Base-by-base conservation (phyloP, 2,888 invertebrate genomes). In the Petrolisthes cinctipes region DNA sequence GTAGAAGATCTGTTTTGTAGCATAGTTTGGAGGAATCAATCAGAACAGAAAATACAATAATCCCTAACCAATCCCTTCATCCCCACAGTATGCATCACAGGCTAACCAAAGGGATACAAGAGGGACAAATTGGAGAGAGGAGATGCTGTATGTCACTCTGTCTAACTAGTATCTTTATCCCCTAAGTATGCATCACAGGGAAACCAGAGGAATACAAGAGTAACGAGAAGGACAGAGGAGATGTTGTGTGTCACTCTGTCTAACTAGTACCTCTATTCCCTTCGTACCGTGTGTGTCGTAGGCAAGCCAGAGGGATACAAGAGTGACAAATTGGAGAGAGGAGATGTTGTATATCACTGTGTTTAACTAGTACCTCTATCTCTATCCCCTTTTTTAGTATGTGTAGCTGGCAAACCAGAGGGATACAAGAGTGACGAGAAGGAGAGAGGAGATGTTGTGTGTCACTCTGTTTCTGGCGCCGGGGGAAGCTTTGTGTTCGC, bases 401-500 rank as follows among this genome's bases (percentile, higher is more conserved):
- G 96, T 92, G 94, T 94, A 75, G 94, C 94, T 71, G 94, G 94
- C n/a, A 93, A 94, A 5, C 93, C 94, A 0, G 93, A 94, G 91
- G 94, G 94, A 17, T 94, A 93, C 88, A 88, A 92, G 0, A 91
- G 91, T 11, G 78, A 78, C 66, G 80, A 88, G 20, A n/a, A 85
- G 5, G 81, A 94, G 0, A 37, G 37, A 37, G 94, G 94, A 78
- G 93, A 94, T 37, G 95, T 95, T 0, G 93, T 97, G 84, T 98
- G 98, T 92, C 95, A 96, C 92, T 95, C 95, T 0, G 93, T 93
- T 11, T 96, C 97, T 0, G 95, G 96, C 91, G 93, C 94, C 86
- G 94, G 94, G 78, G 98, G 99, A 14, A 94, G 94, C 92, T 98
- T 97, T 92, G 93, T 92, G 4, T 98, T 98, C 92, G 95, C 95